phyloP scores from a whole-genome alignment of 1,140 invertebrate species.

The Lepidurus packardi region DNA sequence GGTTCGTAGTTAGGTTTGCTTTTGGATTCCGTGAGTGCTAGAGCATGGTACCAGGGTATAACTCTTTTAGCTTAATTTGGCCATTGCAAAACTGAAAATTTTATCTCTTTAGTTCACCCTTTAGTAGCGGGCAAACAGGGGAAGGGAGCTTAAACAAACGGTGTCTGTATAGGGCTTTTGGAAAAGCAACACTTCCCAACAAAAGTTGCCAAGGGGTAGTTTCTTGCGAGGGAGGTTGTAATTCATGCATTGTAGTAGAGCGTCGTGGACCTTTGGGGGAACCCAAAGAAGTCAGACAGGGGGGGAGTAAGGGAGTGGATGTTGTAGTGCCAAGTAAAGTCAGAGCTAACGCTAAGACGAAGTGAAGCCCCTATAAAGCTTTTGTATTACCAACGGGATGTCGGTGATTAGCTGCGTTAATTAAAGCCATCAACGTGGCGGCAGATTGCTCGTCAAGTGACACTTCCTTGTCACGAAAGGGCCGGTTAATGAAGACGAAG shows the following conservation, averaged over 20 bases:
- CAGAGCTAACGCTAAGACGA: not conserved
- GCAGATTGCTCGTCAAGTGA: constrained; percentile 28
- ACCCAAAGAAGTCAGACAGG: not conserved
- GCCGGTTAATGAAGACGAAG: constrained; percentile 29
- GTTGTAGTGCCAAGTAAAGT: not conserved
- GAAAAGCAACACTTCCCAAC: not conserved
- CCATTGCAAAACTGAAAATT: not conserved
- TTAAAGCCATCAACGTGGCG: constrained; percentile 28
- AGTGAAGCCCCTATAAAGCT: not conserved
- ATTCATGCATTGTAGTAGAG: constrained; percentile 1
- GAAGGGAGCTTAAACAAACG: not conserved
- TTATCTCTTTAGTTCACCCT: not conserved
- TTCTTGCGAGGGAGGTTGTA: constrained; percentile 11
- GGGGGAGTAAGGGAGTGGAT: not conserved
- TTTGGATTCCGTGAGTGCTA: not conserved
- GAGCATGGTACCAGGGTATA: not conserved
- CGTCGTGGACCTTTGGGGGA: not conserved
- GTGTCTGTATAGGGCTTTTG: not conserved
- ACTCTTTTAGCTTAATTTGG: constrained; percentile 7
- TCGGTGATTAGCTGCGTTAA: constrained; percentile 29
- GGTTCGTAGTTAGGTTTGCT: not conserved
- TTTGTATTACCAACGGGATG: constrained; percentile 27
- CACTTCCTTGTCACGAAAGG: constrained; percentile 28
- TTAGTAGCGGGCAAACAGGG: not conserved
- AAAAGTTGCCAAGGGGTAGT: not conserved